Conservation (phyloP, 2,888 invertebrate genomes). For the Frankliniella fusca region DNA sequence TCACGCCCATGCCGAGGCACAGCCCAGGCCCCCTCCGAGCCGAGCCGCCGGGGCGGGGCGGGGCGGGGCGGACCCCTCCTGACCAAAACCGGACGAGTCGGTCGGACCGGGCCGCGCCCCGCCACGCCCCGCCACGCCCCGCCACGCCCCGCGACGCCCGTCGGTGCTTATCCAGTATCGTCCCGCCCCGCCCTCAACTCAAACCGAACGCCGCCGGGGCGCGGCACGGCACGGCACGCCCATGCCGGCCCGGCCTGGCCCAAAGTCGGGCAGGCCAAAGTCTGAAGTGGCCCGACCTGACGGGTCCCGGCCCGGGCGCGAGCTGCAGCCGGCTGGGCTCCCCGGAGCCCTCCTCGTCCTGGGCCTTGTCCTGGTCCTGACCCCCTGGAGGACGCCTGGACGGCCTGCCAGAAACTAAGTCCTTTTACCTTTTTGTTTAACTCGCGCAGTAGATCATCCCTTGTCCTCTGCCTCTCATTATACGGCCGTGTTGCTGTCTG, state of each 20-base stretch:
- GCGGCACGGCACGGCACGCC: background rate
- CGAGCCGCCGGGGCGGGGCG: background rate
- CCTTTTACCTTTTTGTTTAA: background rate
- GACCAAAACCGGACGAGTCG: constrained; percentile 18
- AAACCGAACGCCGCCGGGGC: background rate
- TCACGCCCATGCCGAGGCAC: background rate
- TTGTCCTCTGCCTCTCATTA: too few species aligned
- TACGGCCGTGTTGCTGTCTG: too few species aligned
- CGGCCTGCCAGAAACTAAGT: background rate
- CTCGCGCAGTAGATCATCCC: too few species aligned
- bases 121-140: background rate
- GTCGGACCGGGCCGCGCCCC: background rate
- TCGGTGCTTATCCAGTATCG: background rate
- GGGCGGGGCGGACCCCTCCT: background rate
- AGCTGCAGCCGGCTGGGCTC: too few species aligned
- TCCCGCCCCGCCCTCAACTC: background rate
- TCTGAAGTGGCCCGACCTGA: too few species aligned
- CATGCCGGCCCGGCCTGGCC: background rate
- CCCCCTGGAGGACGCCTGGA: background rate
- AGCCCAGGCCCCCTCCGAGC: background rate
- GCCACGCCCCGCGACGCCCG: background rate
- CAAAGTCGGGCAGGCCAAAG: background rate
- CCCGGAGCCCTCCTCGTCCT: too few species aligned
- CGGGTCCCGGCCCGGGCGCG: too few species aligned
- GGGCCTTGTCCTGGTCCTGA: too few species aligned